Conservation (phyloP, 2,113 vertebrate genomes). For the Trematocara stigmaticum region DNA sequence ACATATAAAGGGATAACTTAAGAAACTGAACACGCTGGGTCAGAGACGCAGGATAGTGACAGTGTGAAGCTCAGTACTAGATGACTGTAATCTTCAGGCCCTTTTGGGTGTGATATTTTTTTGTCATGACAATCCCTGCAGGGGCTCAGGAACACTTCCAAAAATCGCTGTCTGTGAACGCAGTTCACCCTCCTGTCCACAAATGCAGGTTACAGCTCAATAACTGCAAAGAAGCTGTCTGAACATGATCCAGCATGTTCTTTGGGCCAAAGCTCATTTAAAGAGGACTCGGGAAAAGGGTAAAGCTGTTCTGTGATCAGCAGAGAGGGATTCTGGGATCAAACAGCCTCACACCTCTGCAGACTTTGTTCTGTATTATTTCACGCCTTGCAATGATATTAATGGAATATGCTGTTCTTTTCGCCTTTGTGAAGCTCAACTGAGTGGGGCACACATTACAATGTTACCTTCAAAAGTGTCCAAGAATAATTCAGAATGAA, state of each 20-base stretch:
- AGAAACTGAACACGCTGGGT: neutral
- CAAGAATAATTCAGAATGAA: neutral
- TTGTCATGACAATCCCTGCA: neutral
- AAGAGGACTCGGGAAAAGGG: neutral
- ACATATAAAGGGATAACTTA: neutral
- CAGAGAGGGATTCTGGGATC: neutral
- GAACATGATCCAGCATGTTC: neutral
- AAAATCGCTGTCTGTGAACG: neutral
- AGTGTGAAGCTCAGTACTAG: neutral
- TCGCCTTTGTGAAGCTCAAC: neutral
- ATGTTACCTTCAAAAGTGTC: neutral
- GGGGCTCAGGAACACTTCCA: neutral
- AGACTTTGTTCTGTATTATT: neutral
- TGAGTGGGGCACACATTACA: neutral
- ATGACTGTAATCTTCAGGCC: neutral
- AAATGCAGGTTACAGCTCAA: neutral
- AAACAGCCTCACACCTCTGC: neutral
- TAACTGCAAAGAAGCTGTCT: neutral
- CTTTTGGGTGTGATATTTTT: rapidly evolving
- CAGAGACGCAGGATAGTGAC: neutral
- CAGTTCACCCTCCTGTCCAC: neutral
- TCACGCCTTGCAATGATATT: neutral
- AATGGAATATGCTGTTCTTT: neutral
- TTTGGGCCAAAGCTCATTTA: neutral
- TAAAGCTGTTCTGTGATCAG: neutral